Percentiles rank a stretch among this genome's conserved stretches.
phyloP scores from a whole-genome alignment of 2,113 vertebrate genomes.

The Grus americana region DNA sequence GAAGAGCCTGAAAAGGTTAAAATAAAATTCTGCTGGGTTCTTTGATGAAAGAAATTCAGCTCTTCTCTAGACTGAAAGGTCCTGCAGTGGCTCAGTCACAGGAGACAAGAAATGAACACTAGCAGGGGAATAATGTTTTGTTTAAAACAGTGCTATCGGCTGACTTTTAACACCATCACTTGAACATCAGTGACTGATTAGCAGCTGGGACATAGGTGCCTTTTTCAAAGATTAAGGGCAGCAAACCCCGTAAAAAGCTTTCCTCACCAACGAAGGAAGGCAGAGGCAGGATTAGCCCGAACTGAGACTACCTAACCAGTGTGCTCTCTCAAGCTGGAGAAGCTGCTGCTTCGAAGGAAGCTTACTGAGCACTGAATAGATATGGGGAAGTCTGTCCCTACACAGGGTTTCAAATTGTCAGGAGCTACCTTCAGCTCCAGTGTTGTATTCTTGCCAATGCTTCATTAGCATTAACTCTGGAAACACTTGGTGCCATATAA shows the following conservation, averaged over 20 bases:
- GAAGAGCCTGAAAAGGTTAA: background rate
- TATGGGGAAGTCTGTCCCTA: background rate
- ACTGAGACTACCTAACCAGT: background rate
- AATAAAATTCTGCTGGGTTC: background rate
- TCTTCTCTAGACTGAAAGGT: background rate
- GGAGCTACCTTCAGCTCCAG: background rate
- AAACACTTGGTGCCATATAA: background rate
- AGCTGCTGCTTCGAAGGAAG: background rate
- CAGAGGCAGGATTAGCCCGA: background rate
- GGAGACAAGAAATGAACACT: background rate
- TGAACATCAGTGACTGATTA: background rate
- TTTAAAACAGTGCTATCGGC: background rate
- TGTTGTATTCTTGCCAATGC: background rate
- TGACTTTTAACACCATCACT: background rate
- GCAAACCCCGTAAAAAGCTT: background rate
- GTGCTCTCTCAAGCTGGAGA: background rate
- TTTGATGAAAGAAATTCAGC: background rate
- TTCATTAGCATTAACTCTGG: background rate
- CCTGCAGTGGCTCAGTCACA: background rate
- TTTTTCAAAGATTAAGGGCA: background rate
- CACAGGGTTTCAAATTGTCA: background rate
- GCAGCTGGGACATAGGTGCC: background rate
- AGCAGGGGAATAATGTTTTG: background rate
- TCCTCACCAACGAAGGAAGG: background rate
- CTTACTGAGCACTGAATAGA: background rate